These are phyloP conservation scores for Drosophila kanekoi DNA, from an alignment of 2,888 invertebrate species.

Conservation along the genomic window DNA sequence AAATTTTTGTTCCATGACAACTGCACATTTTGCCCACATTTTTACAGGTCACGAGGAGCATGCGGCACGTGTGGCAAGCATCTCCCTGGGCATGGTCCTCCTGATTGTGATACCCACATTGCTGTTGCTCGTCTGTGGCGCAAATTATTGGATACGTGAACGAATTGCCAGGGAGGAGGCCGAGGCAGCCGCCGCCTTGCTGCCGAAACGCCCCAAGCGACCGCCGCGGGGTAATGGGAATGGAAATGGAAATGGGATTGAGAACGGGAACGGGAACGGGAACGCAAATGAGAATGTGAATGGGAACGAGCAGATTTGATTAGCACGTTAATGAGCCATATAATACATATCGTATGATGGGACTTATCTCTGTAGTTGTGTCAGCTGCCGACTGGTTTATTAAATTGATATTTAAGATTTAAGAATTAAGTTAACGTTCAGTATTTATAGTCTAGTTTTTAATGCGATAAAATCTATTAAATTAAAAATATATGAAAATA, in stretches of 20 bases:
- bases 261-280: constrained; percentile 5
- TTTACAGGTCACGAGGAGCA: constrained; percentile 91
- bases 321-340: constrained; percentile 56
- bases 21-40: constrained; percentile 23
- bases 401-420: not conserved
- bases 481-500: not conserved
- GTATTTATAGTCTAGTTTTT: not conserved
- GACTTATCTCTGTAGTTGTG: constrained; percentile 16
- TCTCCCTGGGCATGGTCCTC: constrained; percentile 91
- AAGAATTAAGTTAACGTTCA: not conserved
- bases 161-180: constrained; percentile 83
- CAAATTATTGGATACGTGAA: constrained; percentile 87
- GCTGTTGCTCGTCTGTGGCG: constrained; percentile 89
- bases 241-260: constrained; percentile 19
- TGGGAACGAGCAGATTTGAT: constrained; percentile 52
- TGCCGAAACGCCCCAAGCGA: constrained; percentile 48
- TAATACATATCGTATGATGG: constrained; percentile 32
- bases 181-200: constrained; percentile 67
- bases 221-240: constrained; percentile 9
- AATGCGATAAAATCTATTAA: constrained; percentile 1
- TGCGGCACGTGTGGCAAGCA: constrained; percentile 90
- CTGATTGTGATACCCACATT: constrained; percentile 91
- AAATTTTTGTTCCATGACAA: constrained; percentile 31
- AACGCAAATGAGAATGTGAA: not conserved
- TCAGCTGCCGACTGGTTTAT: not conserved